Conservation (phyloP, 2,888 invertebrate species). For the Troides oblongomaculatus region DNA sequence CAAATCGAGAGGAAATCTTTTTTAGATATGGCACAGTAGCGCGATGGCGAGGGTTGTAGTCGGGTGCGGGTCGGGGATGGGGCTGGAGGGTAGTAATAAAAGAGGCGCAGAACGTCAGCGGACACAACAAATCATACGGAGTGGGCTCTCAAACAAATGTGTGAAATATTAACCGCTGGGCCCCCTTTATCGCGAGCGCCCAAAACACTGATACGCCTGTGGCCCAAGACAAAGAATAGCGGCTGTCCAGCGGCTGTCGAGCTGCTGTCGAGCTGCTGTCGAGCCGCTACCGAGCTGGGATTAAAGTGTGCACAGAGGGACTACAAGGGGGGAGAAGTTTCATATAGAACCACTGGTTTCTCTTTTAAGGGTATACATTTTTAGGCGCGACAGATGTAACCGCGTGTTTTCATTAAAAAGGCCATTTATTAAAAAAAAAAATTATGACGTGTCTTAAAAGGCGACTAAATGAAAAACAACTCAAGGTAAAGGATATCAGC, state of each 20-base stretch:
- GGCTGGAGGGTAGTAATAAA: constrained; percentile 38
- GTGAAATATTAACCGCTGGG: constrained; percentile 59
- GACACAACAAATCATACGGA: constrained; percentile 59
- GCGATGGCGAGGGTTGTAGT: neutral
- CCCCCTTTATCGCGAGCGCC: constrained; percentile 53
- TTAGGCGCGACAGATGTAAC: too few species aligned
- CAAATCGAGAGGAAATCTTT: too few species aligned
- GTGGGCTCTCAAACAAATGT: constrained; percentile 58
- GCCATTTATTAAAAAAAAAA: too few species aligned
- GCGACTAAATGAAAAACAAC: too few species aligned
- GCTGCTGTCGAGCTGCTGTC: too few species aligned
- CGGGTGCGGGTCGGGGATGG: too few species aligned
- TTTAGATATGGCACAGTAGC: neutral
- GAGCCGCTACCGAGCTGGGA: neutral
- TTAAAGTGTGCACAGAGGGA: constrained; percentile 7
- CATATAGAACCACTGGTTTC: too few species aligned
- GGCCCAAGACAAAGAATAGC: constrained; percentile 45
- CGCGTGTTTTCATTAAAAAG: too few species aligned
- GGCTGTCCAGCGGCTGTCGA: neutral
- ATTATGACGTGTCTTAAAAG: too few species aligned
- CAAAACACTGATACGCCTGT: constrained; percentile 50
- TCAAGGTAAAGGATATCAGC: too few species aligned
- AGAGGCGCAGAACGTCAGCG: constrained; percentile 45
- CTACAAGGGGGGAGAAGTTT: too few species aligned
- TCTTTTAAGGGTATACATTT: too few species aligned